Evolutionary conservation across 2,113 vertebrate genomes (phyloP).

Genomic region (Cynoglossus semilaevis): DNA sequence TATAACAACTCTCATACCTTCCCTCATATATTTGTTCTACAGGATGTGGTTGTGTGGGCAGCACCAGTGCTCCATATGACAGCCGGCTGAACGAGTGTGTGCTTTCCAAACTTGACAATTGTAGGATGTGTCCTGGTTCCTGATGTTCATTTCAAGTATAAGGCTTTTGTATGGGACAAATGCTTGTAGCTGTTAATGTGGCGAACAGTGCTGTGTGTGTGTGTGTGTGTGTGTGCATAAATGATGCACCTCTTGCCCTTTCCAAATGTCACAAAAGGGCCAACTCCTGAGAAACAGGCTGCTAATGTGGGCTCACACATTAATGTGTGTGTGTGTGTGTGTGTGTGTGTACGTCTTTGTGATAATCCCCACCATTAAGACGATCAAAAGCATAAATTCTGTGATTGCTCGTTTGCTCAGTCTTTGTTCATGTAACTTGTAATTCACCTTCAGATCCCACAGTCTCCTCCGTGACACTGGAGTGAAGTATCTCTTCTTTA

Average conservation of each 20-base stretch:
- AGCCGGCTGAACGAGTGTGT: too few species aligned
- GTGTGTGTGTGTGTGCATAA: conserved; percentile 31
- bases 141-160: conserved; percentile 71
- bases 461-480: too few species aligned
- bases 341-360: background rate
- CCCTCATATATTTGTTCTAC: background rate
- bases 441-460: conserved; percentile 25
- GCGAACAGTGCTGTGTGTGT: conserved; percentile 58
- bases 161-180: conserved; percentile 44
- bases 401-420: background rate
- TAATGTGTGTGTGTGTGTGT: conserved; percentile 19
- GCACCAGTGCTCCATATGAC: too few species aligned
- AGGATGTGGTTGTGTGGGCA: conserved; percentile 29
- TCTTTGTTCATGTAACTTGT: conserved; percentile 16
- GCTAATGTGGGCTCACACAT: conserved; percentile 42
- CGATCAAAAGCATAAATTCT: conserved; percentile 38
- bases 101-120: conserved; percentile 62
- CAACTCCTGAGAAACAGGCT: conserved; percentile 60
- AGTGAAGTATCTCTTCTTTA: too few species aligned
- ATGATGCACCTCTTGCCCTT: conserved; percentile 66
- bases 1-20: conserved; percentile 15
- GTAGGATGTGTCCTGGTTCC: conserved; percentile 60
- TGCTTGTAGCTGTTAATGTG: conserved; percentile 61
- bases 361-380: conserved; percentile 38
- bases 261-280: conserved; percentile 74